phyloP scores from a whole-genome alignment of 2,888 invertebrate genomes.

The Sicus ferrugineus region DNA sequence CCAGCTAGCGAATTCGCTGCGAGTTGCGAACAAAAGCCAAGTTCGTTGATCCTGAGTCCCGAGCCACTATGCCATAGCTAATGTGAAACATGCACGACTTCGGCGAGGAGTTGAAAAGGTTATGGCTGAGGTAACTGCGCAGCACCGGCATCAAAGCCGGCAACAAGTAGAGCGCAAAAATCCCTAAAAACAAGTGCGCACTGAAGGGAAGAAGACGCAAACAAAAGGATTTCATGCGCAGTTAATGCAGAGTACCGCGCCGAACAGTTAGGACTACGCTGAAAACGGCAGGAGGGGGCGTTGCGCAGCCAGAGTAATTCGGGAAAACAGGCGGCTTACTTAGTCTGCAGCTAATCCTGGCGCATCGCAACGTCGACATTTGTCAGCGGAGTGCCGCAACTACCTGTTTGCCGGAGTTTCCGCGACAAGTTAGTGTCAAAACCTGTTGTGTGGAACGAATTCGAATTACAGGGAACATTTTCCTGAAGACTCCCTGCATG shows the following conservation, averaged over 20 bases:
- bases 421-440: neutral
- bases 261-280: neutral
- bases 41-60: slow-evolving; percentile 27
- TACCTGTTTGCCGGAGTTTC: slow-evolving; percentile 23
- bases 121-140: slow-evolving; percentile 16
- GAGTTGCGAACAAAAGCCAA: neutral
- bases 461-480: neutral
- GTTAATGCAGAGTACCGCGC: neutral
- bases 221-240: slow-evolving; percentile 19
- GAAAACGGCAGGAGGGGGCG: neutral
- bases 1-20: too few species aligned
- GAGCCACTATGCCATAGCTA: slow-evolving; percentile 1
- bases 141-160: neutral
- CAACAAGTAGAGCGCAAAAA: slow-evolving; percentile 6
- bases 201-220: neutral
- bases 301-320: slow-evolving; percentile 10
- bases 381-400: neutral
- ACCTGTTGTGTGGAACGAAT: slow-evolving; percentile 18
- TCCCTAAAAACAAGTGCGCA: slow-evolving; percentile 27
- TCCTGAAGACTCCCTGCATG: neutral
- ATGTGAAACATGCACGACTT: neutral
- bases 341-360: neutral
- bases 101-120: neutral
- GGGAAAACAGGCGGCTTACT: slow-evolving; percentile 6
- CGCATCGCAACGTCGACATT: neutral